phyloP scores from a whole-genome alignment of 2,113 vertebrate genomes.

The Prunella himalayana region DNA sequence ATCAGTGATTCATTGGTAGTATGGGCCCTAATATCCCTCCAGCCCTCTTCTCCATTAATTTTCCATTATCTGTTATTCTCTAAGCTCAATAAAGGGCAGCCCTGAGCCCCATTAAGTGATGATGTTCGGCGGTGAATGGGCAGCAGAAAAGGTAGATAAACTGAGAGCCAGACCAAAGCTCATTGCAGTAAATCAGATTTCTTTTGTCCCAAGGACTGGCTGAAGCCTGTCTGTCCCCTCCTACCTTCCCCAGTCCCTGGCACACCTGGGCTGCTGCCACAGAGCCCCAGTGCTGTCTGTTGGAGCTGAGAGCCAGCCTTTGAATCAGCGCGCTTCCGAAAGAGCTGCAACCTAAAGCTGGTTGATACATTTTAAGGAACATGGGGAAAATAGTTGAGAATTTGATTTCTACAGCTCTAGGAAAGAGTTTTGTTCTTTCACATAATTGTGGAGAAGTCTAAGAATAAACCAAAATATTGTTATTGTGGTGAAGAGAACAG shows the following conservation, averaged over 20 bases:
- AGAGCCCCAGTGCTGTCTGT: not conserved
- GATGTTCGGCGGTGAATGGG: not conserved
- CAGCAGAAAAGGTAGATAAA: not conserved
- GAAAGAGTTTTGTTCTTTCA: not conserved
- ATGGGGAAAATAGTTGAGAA: not conserved
- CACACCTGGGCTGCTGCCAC: not conserved
- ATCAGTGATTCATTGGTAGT: not conserved
- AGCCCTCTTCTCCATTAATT: not conserved
- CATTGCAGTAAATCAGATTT: not conserved
- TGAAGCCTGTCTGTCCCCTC: not conserved
- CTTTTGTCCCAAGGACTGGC: not conserved
- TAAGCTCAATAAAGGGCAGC: not conserved
- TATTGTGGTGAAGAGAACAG: not conserved
- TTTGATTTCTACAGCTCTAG: not conserved
- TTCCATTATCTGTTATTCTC: not conserved
- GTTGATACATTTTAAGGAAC: not conserved
- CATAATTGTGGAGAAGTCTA: not conserved
- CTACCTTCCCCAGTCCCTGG: not conserved
- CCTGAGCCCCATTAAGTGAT: not conserved
- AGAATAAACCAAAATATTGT: not conserved
- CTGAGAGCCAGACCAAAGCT: not conserved
- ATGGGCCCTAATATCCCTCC: not conserved
- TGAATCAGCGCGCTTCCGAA: fast-evolving
- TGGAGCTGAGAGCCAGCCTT: not conserved
- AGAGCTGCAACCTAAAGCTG: not conserved